phyloP scores from a whole-genome alignment of 2,888 invertebrate genomes.

The Drosophila paracracens region DNA sequence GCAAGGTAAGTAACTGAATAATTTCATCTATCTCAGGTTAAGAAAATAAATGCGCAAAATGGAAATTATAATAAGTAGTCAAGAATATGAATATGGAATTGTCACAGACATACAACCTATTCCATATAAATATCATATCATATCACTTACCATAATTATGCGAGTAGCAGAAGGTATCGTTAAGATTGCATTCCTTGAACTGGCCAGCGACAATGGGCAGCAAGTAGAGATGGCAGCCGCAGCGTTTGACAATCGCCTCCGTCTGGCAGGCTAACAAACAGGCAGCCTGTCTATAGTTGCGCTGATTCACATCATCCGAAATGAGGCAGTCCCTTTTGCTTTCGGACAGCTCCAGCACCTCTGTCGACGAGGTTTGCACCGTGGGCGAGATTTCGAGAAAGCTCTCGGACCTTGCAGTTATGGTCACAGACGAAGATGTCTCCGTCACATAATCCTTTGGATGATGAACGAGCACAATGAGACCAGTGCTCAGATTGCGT shows the following conservation, averaged over 20 bases:
- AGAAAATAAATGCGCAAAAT: neutral
- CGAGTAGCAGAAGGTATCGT: constrained; percentile 82
- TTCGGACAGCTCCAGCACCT: constrained; percentile 82
- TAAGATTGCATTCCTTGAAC: constrained; percentile 81
- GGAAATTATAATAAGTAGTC: neutral
- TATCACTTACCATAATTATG: constrained; percentile 78
- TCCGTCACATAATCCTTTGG: constrained; percentile 84
- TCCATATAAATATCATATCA: neutral
- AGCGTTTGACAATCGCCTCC: constrained; percentile 77
- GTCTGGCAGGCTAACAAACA: constrained; percentile 83
- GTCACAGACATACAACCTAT: neutral
- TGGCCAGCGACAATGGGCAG: constrained; percentile 73
- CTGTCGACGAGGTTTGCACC: constrained; percentile 81
- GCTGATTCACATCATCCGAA: constrained; percentile 78
- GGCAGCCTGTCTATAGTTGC: constrained; percentile 82
- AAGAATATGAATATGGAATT: neutral
- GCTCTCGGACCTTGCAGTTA: constrained; percentile 83
- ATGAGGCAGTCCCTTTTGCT: constrained; percentile 83
- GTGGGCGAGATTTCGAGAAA: constrained; percentile 84
- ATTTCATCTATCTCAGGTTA: neutral
- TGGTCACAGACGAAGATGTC: constrained; percentile 81
- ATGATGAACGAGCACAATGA: constrained; percentile 84
- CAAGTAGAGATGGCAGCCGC: constrained; percentile 84
- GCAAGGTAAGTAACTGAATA: constrained; percentile 1
- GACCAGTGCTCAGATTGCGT: constrained; percentile 81